These are phyloP conservation scores for Misgurnus anguillicaudatus DNA, from an alignment of 2,113 vertebrate genomes.

Conservation along the genomic window DNA sequence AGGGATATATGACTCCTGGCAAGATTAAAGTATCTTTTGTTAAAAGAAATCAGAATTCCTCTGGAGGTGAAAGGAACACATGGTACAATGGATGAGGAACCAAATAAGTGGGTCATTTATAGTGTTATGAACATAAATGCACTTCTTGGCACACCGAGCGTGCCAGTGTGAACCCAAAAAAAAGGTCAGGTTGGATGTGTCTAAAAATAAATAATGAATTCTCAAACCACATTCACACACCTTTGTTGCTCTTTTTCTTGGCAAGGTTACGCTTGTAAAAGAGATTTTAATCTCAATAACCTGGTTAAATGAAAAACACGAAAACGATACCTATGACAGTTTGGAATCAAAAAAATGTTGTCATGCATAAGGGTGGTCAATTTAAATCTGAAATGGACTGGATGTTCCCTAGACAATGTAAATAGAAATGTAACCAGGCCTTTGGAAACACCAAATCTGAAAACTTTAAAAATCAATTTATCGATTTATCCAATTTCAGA, in stretches of 20 bases:
- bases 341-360: background rate
- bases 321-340: background rate
- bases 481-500: no score
- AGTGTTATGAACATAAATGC: no score
- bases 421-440: no score
- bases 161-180: background rate
- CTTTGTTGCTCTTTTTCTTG: no score
- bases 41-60: background rate
- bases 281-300: no score
- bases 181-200: background rate
- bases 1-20: slow-evolving; percentile 26
- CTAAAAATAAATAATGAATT: background rate
- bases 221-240: background rate
- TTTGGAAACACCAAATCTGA: no score
- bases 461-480: no score
- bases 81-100: background rate
- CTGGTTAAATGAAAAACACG: no score
- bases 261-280: no score
- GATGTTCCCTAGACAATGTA: no score
- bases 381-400: no score
- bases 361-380: no score
- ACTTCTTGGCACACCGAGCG: background rate
- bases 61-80: background rate
- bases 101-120: background rate
- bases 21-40: background rate